These are phyloP conservation scores for Alloscopus bannaensis DNA, from an alignment of 2,888 invertebrate genomes.

Conservation along the genomic window DNA sequence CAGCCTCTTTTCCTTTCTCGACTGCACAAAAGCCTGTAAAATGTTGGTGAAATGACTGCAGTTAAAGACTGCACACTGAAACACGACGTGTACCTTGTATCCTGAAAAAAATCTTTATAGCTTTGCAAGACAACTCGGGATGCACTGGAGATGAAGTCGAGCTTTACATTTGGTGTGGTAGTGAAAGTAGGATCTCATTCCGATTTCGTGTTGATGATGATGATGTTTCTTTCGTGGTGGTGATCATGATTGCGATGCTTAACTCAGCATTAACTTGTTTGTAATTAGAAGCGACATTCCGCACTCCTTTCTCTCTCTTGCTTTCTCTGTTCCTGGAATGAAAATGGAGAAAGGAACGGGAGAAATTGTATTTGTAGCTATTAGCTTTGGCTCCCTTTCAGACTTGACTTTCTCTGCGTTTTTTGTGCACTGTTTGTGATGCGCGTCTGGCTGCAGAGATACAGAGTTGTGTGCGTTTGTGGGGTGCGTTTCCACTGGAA, in stretches of 20 bases:
- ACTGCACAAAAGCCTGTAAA: conserved; percentile 1
- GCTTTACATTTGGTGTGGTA: too few relatives aligned
- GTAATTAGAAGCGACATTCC: conserved; percentile 68
- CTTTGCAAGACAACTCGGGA: too few relatives aligned
- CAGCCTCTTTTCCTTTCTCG: neutral
- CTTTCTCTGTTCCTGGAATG: conserved; percentile 17
- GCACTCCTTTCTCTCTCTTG: conserved; percentile 28
- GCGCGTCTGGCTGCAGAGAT: neutral
- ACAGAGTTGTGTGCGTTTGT: too few relatives aligned
- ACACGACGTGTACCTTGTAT: conserved; percentile 6
- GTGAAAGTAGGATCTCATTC: conserved; percentile 11
- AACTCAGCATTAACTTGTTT: conserved; percentile 68
- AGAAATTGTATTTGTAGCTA: neutral
- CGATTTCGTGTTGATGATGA: conserved; percentile 22
- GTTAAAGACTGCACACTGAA: too few relatives aligned
- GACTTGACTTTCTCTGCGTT: neutral
- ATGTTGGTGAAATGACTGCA: conserved; percentile 7
- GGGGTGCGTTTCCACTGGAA: conserved; percentile 4
- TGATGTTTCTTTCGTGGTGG: conserved; percentile 23
- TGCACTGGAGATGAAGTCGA: neutral
- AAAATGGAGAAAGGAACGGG: neutral
- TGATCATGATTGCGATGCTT: conserved; percentile 59
- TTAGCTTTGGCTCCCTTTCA: neutral
- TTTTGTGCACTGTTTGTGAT: neutral
- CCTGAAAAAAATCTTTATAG: too few relatives aligned